A percentile compares a stretch with the other conserved stretches of the same genome.
Evolutionary conservation across 2,113 vertebrate genomes (phyloP).

Genomic region (Callospermophilus lateralis): DNA sequence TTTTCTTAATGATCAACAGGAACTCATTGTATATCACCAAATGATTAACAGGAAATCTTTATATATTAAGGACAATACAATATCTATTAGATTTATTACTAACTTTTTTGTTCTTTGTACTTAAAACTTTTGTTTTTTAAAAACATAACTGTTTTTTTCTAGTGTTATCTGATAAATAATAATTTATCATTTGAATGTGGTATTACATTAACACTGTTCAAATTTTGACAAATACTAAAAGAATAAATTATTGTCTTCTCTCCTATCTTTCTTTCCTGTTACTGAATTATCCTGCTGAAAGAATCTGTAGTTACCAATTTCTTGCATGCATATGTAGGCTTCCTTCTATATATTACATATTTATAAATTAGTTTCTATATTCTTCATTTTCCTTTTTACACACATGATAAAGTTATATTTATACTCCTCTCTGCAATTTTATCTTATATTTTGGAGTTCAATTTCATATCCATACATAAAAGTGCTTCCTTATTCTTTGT

Average conservation of each 20-base stretch:
- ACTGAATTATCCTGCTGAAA: neutral
- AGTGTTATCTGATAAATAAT: neutral
- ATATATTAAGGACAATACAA: neutral
- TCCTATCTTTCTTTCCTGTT: neutral
- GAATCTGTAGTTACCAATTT: neutral
- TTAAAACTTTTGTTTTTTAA: neutral
- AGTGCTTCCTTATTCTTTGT: neutral
- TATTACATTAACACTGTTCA: neutral
- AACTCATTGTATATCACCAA: neutral
- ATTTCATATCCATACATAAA: neutral
- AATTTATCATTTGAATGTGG: neutral
- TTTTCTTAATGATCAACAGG: slow-evolving; percentile 32
- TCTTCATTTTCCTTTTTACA: neutral
- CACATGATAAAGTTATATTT: neutral
- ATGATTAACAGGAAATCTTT: neutral
- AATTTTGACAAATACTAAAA: neutral
- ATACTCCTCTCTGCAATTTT: neutral
- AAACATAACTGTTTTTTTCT: neutral
- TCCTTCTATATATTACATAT: neutral
- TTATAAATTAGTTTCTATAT: slow-evolving; percentile 15
- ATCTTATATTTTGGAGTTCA: neutral
- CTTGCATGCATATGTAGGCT: neutral
- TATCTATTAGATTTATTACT: neutral
- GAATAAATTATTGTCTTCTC: neutral
- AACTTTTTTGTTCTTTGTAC: neutral